Conservation (phyloP, 2,113 vertebrate species). For the Oncorhynchus clarkii region DNA sequence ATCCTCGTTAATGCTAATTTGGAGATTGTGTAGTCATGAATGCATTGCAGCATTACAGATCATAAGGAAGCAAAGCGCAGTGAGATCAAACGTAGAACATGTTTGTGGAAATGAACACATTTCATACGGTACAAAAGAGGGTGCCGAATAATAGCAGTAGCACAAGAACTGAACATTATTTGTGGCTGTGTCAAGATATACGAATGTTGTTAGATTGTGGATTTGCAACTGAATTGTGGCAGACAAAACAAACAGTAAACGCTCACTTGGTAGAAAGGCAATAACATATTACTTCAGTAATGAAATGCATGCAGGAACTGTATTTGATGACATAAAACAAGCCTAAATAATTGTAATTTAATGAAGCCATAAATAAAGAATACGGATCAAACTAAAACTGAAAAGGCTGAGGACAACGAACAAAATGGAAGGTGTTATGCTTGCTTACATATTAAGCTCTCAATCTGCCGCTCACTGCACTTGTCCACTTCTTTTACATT, state of each 20-base stretch:
- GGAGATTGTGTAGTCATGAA: neutral
- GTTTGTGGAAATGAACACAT: too few relatives aligned
- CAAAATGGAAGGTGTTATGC: neutral
- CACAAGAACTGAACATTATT: too few relatives aligned
- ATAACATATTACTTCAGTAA: neutral
- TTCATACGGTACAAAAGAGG: too few relatives aligned
- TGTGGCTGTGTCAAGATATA: too few relatives aligned
- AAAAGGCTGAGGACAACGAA: neutral
- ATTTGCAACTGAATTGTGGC: too few relatives aligned
- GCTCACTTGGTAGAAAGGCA: neutral
- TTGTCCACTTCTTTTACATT: neutral
- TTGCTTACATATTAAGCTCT: too few relatives aligned
- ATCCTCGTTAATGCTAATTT: neutral
- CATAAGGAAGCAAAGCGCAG: neutral
- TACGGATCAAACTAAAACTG: neutral
- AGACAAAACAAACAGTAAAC: too few relatives aligned
- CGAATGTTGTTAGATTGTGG: too few relatives aligned
- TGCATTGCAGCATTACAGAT: neutral
- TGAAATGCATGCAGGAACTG: neutral
- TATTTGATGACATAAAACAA: neutral
- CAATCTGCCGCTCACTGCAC: neutral
- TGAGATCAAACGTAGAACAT: too few relatives aligned
- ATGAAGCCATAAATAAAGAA: neutral
- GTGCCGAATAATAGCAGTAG: too few relatives aligned
- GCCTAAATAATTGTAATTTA: neutral